These are phyloP conservation scores for Serilophus lunatus DNA, from an alignment of 2,113 vertebrate genomes.

Conservation along the genomic window DNA sequence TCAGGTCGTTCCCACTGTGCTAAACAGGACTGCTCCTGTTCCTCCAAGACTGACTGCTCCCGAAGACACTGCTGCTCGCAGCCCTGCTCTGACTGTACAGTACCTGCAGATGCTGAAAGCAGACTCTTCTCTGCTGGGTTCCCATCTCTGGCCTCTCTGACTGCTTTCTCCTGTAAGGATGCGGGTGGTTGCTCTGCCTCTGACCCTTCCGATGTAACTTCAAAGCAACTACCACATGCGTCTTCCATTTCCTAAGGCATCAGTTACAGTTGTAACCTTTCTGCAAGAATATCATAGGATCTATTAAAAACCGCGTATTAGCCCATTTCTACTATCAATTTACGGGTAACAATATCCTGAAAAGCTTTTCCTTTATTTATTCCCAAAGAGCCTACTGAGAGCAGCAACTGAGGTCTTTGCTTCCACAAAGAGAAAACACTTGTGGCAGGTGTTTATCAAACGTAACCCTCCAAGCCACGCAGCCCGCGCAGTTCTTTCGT, in stretches of 20 bases:
- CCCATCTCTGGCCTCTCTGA: accelerated
- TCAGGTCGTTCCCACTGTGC: background rate
- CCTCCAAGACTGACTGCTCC: background rate
- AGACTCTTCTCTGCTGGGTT: background rate
- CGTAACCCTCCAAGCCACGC: accelerated
- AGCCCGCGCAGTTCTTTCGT: background rate
- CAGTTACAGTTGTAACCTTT: background rate
- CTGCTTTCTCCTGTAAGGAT: background rate
- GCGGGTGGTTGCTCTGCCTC: background rate
- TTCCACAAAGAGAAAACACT: background rate
- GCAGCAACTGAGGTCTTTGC: background rate
- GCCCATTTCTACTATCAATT: background rate
- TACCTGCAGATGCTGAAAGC: background rate
- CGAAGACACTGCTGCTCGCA: background rate
- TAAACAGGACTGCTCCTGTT: background rate
- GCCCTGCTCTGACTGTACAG: background rate
- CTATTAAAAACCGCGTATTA: background rate
- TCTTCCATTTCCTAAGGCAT: constrained; percentile 53
- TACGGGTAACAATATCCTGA: accelerated
- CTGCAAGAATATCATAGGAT: background rate
- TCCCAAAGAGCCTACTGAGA: background rate
- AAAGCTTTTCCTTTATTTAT: background rate
- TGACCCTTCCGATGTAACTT: background rate
- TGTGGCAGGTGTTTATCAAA: background rate
- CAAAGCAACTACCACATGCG: background rate